Base-by-base conservation (phyloP, 2,113 vertebrate species). In the Charina bottae region DNA sequence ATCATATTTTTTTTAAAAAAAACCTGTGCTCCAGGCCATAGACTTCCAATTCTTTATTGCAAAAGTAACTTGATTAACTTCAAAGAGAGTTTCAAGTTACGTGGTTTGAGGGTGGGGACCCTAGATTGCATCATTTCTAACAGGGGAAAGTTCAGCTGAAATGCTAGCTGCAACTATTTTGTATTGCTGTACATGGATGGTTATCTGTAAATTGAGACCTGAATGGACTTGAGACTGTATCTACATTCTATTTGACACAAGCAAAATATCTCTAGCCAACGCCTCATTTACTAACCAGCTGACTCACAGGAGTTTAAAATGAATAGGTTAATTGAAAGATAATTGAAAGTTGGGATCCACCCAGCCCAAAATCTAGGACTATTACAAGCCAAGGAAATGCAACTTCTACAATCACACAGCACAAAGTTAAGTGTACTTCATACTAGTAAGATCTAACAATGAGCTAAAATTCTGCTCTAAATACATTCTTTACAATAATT, bases 201-300 rank as follows among this genome's bases (percentile, higher is more conserved):
- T 90, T 90, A 92, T 87, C 83, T 90, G 60, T 26, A 72, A 86
- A 90, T 92, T 28, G 42, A 87, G 72, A 26, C 21, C 28, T 92
- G 54, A 87, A 46, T 42, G 17, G 2, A 85, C 24, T 58, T 37
- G 53, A 59, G 37, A 87, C 33, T 90, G 26, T 33, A 59, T 87
- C 78, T 56, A 90, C 60, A 92, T 53, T 24, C 28, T 54, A 37
- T 68, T 86, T 90, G 54, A 87, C 26, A 58, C 33, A n/a, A 78
- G 83, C 62, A 90, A 92, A 90, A 92, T 85, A 33, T 60, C 4
- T 42, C 85, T 37, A 58, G 0, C 21, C 53, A 84, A 89, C 33
- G 19, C 53, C 53, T 72, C 2, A 72, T 6, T 17, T 4, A 33
- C 28, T 87, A n/a, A 55, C 46, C 23, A 78, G 53, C 26, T 92